Evolutionary conservation across 92 coral and sea anemone species (phyloP), one percentile per base, ranked within the genome.

Genomic region (Zoanthus sociatus): DNA sequence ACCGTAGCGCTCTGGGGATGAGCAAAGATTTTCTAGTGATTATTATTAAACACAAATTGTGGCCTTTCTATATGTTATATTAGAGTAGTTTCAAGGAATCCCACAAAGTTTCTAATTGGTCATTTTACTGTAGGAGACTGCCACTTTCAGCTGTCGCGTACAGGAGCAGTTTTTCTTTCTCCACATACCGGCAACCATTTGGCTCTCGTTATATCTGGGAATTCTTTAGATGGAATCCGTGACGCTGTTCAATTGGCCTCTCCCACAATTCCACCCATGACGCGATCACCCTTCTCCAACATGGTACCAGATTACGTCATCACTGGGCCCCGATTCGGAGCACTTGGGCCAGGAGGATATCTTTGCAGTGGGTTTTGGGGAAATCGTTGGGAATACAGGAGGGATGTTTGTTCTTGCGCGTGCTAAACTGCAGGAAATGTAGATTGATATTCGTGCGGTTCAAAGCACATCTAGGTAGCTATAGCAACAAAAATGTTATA

Each of bases 191-290:
- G 94, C 21, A 90, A 92, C 12, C 95, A 93, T 18, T 90, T 97
- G 55, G 97, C 99, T 33, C 87, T 97, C n/a, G 84, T 97, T 15
- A 86, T 97, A 64, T 89, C 98, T 50, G 99, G 98, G 73, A 97
- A 94, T 76, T 97, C 99, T 8, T 84, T 95, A 13, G 93, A 83
- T 30, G 97, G 97, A 14, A 89, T 97, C 7, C 91, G 92, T 77
- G 98, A 97, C 88, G 93, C 91, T 74, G 87, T 95, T 9, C 90
- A 89, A 69, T 85, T 95, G 47, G 98, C 98, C 77, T 93, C 96
- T 63, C 99, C 99, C 87, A 97, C 99, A 15, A 95, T 97, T 78
- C 96, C 98, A 72, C 99, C 99, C 48, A 97, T 97, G 99, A 88
- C 98, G 21, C 89, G 99, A 76, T 97, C 99, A 6, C 99, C 99